Evolutionary conservation across 2,797 vertebrate species (phyloP), one percentile per base, ranked within the genome.

Genomic region (Yasuhikotakia modesta): DNA sequence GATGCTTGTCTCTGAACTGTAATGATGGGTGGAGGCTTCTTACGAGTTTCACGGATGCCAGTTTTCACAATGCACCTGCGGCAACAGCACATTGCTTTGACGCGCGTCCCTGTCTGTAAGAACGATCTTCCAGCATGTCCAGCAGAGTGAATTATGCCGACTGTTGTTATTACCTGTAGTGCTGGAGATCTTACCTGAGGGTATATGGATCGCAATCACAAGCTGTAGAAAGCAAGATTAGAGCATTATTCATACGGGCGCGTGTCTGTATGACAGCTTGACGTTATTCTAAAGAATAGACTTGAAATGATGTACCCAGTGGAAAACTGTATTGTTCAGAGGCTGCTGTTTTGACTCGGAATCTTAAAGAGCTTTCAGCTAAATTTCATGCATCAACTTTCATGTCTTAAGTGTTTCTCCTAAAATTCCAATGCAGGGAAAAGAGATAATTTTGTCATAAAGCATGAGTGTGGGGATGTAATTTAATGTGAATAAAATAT

Each of bases 11-110:
- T 67, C 10, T 57, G 22, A 32, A 16, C 35, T n/a, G 48, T 70
- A 35, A 52, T 30, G 55, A 69, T 43, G 52, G 32, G 66, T 57
- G 58, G 32, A 58, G 55, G 24, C n/a, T 24, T 21, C 2, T 75
- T 55, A 35, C 52, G 66, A 48, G 39, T 50, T 16, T 7, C 19
- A 11, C 10, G 13, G 43, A 61, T 50, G 45, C 63, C 19, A 22
- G 58, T 63, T 53, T 65, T 55, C 22, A 64, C 48, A 70, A 78
- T 71, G 60, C 76, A 78, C 76, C 76, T 78, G 76, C 58, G 68
- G 68, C 58, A 27, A 78, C 27, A 46, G 14, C 14, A 17, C 5
- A 43, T 50, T 48, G 53, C 46, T 17, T 45, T n/a, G 45, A 52
- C 58, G 76, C 58, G 66, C 66, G 55, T 69, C 43, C 67, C 64